Conservation (phyloP, 2,797 vertebrate species). For the Betta splendens region DNA sequence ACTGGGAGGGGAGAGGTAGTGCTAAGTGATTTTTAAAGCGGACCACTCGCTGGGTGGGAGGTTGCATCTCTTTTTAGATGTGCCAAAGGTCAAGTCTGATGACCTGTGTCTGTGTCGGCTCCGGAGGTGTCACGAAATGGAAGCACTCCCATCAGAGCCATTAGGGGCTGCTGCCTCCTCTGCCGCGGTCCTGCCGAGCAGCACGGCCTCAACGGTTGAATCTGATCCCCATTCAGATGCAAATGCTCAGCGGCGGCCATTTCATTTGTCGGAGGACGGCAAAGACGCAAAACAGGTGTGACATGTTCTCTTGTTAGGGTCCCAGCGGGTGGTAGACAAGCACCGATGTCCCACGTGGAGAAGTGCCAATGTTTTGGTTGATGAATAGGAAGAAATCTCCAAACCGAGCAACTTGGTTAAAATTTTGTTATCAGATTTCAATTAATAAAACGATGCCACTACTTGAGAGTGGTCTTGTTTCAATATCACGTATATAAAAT, state of each 20-base stretch:
- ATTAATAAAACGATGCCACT: not conserved
- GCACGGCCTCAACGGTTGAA: conserved; percentile 34
- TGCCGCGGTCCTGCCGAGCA: conserved; percentile 47
- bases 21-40: conserved; percentile 42
- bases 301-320: conserved; percentile 29
- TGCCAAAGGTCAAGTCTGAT: conserved; percentile 51
- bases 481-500: no score
- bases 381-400: not conserved
- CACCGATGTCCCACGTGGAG: conserved; percentile 1
- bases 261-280: conserved; percentile 32
- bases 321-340: conserved; percentile 17
- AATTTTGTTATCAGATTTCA: not conserved
- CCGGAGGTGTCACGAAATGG: conserved; percentile 49
- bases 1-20: conserved; percentile 24
- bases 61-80: conserved; percentile 40
- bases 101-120: conserved; percentile 26
- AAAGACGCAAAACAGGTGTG: conserved; percentile 43
- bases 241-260: conserved; percentile 49
- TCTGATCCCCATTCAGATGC: conserved; percentile 67
- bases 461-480: no score
- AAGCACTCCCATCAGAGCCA: conserved; percentile 54
- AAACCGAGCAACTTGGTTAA: not conserved
- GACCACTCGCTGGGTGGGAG: conserved; percentile 28
- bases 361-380: conserved; percentile 10
- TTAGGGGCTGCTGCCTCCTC: conserved; percentile 48